A percentile compares a stretch with the other conserved stretches of the same genome.
Evolutionary conservation across 2,113 vertebrate species (phyloP).

Genomic region (Poeciliopsis turrubarensis): DNA sequence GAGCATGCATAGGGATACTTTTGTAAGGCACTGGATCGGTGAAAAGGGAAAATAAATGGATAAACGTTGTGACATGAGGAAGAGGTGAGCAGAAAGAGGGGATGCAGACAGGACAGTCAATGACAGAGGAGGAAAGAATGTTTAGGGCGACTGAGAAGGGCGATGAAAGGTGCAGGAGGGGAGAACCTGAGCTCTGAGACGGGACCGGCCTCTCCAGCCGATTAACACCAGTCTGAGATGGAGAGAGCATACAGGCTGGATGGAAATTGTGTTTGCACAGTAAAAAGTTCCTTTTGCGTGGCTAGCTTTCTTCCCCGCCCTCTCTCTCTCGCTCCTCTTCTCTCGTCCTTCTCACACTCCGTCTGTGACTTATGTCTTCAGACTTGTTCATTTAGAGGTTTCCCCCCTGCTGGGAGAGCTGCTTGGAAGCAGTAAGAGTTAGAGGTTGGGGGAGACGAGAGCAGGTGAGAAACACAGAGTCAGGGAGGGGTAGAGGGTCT

Average conservation of each 20-base stretch:
- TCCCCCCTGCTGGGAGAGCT: constrained; percentile 59
- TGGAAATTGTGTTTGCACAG: constrained; percentile 80
- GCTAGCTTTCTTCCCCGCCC: constrained; percentile 60
- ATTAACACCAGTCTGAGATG: constrained; percentile 80
- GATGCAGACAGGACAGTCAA: constrained; percentile 79
- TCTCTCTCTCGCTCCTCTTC: constrained; percentile 12
- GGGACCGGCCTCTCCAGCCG: constrained; percentile 59
- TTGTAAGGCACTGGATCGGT: not conserved
- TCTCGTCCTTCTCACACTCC: constrained; percentile 58
- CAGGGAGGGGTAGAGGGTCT: constrained; percentile 32
- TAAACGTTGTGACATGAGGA: constrained; percentile 43
- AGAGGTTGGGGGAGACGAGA: constrained; percentile 36
- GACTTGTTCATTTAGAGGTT: constrained; percentile 72
- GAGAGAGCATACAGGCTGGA: constrained; percentile 66
- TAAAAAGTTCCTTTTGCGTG: constrained; percentile 81
- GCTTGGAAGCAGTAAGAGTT: constrained; percentile 33
- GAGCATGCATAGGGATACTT: not conserved
- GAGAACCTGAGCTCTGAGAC: constrained; percentile 62
- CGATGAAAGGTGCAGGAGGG: constrained; percentile 34
- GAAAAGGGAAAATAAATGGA: constrained; percentile 39
- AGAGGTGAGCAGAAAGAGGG: constrained; percentile 61
- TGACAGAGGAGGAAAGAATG: constrained; percentile 84
- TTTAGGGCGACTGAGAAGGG: constrained; percentile 77
- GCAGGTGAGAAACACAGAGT: constrained; percentile 58
- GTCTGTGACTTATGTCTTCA: constrained; percentile 75